Conservation (phyloP, 2,888 invertebrate species). For the Chironomus tentans region DNA sequence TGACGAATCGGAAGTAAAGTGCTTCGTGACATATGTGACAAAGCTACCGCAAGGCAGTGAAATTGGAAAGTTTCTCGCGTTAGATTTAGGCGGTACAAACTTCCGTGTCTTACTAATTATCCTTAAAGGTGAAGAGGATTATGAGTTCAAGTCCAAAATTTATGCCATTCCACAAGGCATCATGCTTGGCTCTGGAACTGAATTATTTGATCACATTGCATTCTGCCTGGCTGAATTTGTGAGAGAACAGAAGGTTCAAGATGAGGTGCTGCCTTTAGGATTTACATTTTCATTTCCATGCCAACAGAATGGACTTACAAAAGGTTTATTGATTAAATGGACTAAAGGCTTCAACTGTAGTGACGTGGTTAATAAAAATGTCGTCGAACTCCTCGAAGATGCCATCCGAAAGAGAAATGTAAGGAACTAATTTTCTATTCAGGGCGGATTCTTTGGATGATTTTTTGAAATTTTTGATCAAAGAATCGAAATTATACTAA, state of each 20-base stretch:
- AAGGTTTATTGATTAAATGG: slow-evolving; percentile 81
- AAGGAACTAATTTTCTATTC: slow-evolving; percentile 35
- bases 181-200: slow-evolving; percentile 55
- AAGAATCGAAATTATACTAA: too few relatives aligned
- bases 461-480: too few relatives aligned
- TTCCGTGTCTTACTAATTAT: slow-evolving; percentile 59
- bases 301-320: slow-evolving; percentile 74
- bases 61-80: slow-evolving; percentile 55
- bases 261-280: slow-evolving; percentile 74
- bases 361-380: slow-evolving; percentile 79
- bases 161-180: slow-evolving; percentile 59
- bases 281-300: slow-evolving; percentile 97
- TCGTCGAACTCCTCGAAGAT: slow-evolving; percentile 77
- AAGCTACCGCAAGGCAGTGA: slow-evolving; percentile 85
- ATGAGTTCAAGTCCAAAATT: slow-evolving; percentile 59
- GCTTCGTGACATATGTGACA: slow-evolving; percentile 92
- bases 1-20: slow-evolving; percentile 72
- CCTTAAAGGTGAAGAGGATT: slow-evolving; percentile 49
- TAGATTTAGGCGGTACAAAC: slow-evolving; percentile 65
- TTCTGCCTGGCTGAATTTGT: slow-evolving; percentile 53
- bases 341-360: slow-evolving; percentile 94
- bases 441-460: too few relatives aligned
- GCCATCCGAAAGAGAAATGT: slow-evolving; percentile 82
- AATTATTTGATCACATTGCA: slow-evolving; percentile 60
- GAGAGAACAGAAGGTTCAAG: slow-evolving; percentile 45